Evolutionary conservation across 2,113 vertebrate species (phyloP).

Genomic region (Theropithecus gelada): DNA sequence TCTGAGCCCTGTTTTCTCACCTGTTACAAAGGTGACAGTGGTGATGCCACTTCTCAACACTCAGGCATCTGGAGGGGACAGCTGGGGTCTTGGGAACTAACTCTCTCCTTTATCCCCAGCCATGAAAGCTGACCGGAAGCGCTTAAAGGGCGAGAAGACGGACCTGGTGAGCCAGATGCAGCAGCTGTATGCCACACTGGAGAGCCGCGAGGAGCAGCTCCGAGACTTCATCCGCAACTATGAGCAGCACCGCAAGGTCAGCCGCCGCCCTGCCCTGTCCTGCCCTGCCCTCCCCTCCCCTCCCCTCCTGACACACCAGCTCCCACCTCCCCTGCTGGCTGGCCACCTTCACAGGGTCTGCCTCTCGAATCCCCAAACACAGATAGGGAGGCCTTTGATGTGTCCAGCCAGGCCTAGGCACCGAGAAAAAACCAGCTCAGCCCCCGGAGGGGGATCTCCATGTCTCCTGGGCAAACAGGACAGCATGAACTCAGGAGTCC

Average conservation of each 20-base stretch:
- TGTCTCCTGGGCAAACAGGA: neutral
- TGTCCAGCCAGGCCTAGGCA: accelerated
- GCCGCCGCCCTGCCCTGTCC: neutral
- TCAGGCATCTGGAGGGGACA: neutral
- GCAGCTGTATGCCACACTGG: constrained; percentile 97
- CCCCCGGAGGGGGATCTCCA: accelerated
- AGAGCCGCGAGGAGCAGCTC: constrained; percentile 98
- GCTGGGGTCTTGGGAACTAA: neutral
- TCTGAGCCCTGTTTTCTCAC: too few species aligned
- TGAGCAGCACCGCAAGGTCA: constrained; percentile 97
- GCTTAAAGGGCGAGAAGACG: constrained; percentile 95
- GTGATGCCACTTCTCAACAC: neutral
- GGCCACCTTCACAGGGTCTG: neutral
- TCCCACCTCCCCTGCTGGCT: neutral
- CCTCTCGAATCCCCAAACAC: neutral
- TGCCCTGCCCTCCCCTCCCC: neutral
- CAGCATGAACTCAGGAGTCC: neutral
- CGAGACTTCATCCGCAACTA: constrained; percentile 99
- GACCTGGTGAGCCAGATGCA: constrained; percentile 99
- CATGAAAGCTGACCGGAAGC: constrained; percentile 98
- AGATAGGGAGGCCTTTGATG: accelerated
- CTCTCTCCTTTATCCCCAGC: constrained; percentile 80
- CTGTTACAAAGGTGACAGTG: neutral
- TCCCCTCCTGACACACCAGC: neutral
- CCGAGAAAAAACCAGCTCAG: neutral